phyloP scores from a whole-genome alignment of 2,888 invertebrate genomes.

The Auanema freiburgensis region DNA sequence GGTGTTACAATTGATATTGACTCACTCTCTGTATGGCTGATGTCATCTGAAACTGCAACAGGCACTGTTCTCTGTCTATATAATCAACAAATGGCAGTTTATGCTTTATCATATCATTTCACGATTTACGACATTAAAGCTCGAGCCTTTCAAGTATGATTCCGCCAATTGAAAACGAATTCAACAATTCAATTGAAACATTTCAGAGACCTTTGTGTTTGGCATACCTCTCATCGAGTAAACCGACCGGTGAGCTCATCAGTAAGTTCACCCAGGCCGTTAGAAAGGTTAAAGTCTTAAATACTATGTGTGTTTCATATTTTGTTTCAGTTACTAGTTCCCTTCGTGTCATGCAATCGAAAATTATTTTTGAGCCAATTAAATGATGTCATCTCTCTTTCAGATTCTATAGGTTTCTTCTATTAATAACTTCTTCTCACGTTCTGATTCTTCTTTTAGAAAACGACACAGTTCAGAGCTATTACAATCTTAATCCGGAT shows the following conservation, averaged over 20 bases:
- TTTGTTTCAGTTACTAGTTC: conserved; percentile 31
- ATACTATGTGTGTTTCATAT: conserved; percentile 14
- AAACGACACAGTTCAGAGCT: conserved; percentile 28
- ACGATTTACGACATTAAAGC: conserved; percentile 56
- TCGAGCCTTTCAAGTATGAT: conserved; percentile 51
- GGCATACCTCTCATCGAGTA: conserved; percentile 42
- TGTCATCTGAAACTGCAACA: conserved; percentile 55
- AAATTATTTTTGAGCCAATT: conserved; percentile 44
- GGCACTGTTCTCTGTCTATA: conserved; percentile 51
- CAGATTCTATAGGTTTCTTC: conserved; percentile 26
- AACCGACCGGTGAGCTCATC: conserved; percentile 36
- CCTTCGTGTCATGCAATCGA: conserved; percentile 56
- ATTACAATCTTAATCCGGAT: conserved; percentile 34
- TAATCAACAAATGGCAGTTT: conserved; percentile 55
- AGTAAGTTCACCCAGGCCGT: conserved; percentile 29
- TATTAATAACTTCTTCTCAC: not conserved
- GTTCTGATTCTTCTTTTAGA: conserved; percentile 17
- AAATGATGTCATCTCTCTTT: conserved; percentile 32
- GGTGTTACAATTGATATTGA: conserved; percentile 42
- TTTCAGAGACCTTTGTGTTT: conserved; percentile 55
- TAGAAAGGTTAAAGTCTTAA: conserved; percentile 17
- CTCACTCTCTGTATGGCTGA: conserved; percentile 54
- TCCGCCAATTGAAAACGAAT: not conserved
- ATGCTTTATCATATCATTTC: conserved; percentile 53
- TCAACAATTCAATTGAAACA: not conserved